A percentile compares a stretch with the other conserved stretches of the same genome.
These are phyloP conservation scores for Acleris emargana DNA, from an alignment of 2,888 invertebrate species.

Conservation along the genomic window DNA sequence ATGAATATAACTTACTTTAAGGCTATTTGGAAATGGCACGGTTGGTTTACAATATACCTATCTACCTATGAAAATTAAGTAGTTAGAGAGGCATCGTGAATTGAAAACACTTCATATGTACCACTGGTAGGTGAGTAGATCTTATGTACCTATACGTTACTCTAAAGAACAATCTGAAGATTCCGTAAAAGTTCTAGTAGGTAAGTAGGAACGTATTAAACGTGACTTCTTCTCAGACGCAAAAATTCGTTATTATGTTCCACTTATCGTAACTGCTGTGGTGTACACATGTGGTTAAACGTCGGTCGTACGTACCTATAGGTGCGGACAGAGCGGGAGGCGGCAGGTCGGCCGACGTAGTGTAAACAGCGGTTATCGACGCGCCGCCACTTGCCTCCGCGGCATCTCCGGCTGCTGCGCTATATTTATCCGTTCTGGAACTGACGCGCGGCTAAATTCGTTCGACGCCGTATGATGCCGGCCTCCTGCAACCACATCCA, in stretches of 20 bases:
- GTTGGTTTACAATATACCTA: no score
- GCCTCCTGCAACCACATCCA: constrained; percentile 81
- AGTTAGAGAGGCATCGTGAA: no score
- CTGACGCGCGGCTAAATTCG: constrained; percentile 79
- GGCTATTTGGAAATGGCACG: no score
- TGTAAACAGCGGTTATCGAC: constrained; percentile 82
- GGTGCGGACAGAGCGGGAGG: constrained; percentile 73
- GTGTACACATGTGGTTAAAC: constrained; percentile 57
- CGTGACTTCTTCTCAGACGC: constrained; percentile 39
- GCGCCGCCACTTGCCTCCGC: constrained; percentile 78
- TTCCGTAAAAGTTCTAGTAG: no score
- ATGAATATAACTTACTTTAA: no score
- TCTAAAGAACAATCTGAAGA: no score
- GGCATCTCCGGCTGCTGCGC: constrained; percentile 76
- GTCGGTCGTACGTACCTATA: constrained; percentile 77
- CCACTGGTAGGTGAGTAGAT: no score
- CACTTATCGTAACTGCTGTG: constrained; percentile 60
- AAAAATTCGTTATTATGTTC: constrained; percentile 49
- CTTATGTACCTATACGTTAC: no score
- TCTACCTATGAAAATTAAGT: no score
- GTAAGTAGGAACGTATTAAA: not conserved
- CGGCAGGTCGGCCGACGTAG: constrained; percentile 78
- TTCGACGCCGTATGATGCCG: constrained; percentile 77
- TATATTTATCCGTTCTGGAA: constrained; percentile 80
- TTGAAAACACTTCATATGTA: no score